Conservation (phyloP, 2,113 vertebrate species). For the Poicephalus gulielmi region DNA sequence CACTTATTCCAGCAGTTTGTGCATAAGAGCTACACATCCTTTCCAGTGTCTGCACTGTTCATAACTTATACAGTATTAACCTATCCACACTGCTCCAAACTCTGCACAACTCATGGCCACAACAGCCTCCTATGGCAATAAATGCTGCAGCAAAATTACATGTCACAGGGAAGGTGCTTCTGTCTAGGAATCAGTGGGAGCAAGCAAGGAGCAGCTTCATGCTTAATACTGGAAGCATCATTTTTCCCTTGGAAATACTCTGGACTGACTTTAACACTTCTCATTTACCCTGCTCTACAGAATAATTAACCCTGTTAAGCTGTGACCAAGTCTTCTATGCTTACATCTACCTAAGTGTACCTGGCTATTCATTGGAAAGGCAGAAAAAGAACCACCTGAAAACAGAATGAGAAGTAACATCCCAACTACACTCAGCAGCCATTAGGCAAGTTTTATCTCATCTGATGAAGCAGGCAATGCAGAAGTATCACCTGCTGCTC, state of each 20-base stretch:
- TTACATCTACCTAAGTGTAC: neutral
- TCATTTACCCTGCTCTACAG: neutral
- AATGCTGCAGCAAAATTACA: neutral
- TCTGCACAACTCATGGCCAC: neutral
- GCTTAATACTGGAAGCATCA: neutral
- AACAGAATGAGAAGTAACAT: neutral
- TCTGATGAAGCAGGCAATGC: neutral
- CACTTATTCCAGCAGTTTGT: neutral
- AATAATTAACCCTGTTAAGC: neutral
- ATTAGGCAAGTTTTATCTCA: neutral
- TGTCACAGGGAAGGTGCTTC: neutral
- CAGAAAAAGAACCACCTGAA: neutral
- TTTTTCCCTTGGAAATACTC: neutral
- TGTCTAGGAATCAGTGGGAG: neutral
- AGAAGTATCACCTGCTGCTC: neutral
- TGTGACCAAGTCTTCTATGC: neutral
- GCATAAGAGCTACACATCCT: rapidly evolving
- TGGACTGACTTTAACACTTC: neutral
- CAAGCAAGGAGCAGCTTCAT: neutral
- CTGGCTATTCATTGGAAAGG: neutral
- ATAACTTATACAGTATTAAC: no score
- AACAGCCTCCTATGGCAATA: neutral
- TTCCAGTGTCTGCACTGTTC: neutral
- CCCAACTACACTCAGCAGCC: neutral
- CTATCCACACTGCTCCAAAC: neutral